Conservation (phyloP, 2,113 vertebrate genomes). For the Syngnathus typhle region DNA sequence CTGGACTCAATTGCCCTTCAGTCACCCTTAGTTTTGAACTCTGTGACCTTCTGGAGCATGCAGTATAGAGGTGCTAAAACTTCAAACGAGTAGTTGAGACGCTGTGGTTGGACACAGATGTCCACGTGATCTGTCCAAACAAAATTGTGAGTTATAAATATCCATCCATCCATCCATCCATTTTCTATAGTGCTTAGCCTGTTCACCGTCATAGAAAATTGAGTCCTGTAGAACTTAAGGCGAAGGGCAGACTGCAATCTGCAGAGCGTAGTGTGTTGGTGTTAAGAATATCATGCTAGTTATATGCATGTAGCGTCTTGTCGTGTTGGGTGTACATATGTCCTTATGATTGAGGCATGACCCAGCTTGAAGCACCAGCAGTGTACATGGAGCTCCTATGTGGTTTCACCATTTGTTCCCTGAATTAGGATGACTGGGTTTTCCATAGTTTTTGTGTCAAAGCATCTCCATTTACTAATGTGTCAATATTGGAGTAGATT, state of each 20-base stretch:
- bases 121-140: background rate
- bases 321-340: background rate
- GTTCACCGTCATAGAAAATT: background rate
- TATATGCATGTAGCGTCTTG: background rate
- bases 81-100: background rate
- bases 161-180: background rate
- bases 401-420: background rate
- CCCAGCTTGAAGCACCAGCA: background rate
- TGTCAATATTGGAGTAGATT: background rate
- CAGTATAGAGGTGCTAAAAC: background rate
- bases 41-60: constrained; percentile 8
- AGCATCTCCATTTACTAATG: background rate
- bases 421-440: background rate
- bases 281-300: background rate
- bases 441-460: background rate
- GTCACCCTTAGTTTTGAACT: constrained; percentile 12
- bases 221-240: background rate
- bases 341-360: background rate
- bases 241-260: background rate
- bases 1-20: background rate
- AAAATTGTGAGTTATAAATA: background rate
- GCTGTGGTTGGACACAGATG: background rate
- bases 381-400: background rate
- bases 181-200: background rate
- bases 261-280: too few relatives aligned